Percentiles rank a stretch among this genome's conserved stretches.
These are phyloP conservation scores for Samia ricini DNA, from an alignment of 1,140 invertebrate species.

Conservation along the genomic window DNA sequence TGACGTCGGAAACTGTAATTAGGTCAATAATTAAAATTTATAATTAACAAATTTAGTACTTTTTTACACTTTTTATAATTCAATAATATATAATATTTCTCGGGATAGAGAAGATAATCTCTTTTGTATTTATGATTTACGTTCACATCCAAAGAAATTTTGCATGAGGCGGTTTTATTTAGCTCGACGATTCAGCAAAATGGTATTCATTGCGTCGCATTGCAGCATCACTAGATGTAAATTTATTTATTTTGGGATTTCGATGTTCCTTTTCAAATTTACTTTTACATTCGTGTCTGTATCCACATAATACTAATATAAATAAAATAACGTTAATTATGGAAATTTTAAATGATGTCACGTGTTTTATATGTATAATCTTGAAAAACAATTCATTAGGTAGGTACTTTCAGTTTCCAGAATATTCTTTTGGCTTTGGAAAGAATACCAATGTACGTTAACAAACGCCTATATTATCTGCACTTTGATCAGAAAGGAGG, in stretches of 20 bases:
- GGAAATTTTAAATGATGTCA: not conserved
- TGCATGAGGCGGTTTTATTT: not conserved
- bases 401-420: not conserved
- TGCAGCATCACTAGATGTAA: not conserved
- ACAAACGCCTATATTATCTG: constrained; percentile 29
- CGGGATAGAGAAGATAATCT: not conserved
- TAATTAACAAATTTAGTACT: too few relatives aligned
- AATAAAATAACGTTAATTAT: not conserved
- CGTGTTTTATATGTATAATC: not conserved
- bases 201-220: not conserved
- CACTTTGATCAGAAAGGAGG: constrained; percentile 63
- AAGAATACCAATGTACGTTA: not conserved
- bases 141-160: not conserved
- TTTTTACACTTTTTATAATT: too few relatives aligned
- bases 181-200: not conserved
- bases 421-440: too few relatives aligned
- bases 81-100: not conserved
- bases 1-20: not conserved
- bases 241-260: not conserved
- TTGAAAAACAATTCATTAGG: not conserved
- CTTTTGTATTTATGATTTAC: not conserved
- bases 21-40: not conserved
- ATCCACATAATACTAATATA: not conserved
- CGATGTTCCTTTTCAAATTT: not conserved
- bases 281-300: not conserved